Evolutionary conservation across 2,113 vertebrate species (phyloP), one percentile per base, ranked within the genome.

Genomic region (Micronisus gabar): DNA sequence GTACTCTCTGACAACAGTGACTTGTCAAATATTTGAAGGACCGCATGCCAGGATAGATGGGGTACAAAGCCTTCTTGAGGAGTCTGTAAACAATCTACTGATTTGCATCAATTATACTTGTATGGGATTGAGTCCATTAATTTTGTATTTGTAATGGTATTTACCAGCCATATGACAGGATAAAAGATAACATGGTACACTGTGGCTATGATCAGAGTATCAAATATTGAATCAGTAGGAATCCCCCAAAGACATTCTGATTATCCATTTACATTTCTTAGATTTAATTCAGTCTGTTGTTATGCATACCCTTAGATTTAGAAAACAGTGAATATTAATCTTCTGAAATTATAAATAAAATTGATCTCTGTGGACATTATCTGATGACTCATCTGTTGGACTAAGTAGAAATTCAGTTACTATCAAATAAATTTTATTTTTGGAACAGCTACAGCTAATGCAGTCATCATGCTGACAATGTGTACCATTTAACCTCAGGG

Each of bases 311-410:
- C 78, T 84, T 74, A 81, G 66, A 95, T 91, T 90, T 53, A 84
- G 79, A 95, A 92, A 96, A 90, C 41, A 90, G 41, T 53, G 63
- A 92, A 84, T 88, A 93, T 91, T 93, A 91, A 96, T 95, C 74
- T 92, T 88, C 89, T 87, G 55, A 87, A 94, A 91, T 58, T 50
- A 95, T 79, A 95, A 91, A 95, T 88, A 92, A 94, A 96, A 91
- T 88, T 84, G 86, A 97, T 93, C 78, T 93, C 81, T 89, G 68
- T 83, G 73, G 88, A 94, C 95, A 78, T 88, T 86, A 94, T 59
- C 71, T 93, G 90, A 86, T 97, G 94, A 96, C 75, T 97, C 90
- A 96, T 96, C 87, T 86, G 30, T 80, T 95, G 86, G 92, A 95
- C 63, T 52, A 52, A 20, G 48, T 48, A 92, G 81, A 91, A 93